A percentile compares a stretch with the other conserved stretches of the same genome.
These are phyloP conservation scores for Spinibarbus caldwelli DNA, from an alignment of 2,797 vertebrate genomes.

Conservation along the genomic window DNA sequence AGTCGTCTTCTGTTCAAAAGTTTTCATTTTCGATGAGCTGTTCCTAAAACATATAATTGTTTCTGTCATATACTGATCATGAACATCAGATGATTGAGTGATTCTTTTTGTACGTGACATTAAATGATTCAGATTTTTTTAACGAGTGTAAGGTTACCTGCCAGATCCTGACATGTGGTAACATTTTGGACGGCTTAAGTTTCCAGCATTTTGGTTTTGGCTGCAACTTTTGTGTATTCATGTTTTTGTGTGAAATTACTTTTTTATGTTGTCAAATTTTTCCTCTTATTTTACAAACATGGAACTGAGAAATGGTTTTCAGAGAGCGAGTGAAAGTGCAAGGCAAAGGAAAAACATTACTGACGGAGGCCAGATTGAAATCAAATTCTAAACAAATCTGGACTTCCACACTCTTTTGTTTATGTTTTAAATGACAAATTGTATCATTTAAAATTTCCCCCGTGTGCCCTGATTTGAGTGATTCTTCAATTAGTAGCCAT, in stretches of 20 bases:
- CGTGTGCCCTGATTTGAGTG: neutral
- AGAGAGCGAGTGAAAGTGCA: slow-evolving; percentile 37
- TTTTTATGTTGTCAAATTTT: slow-evolving; percentile 46
- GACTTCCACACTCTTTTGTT: slow-evolving; percentile 27
- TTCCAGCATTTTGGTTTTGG: slow-evolving; percentile 54
- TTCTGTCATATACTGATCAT: neutral
- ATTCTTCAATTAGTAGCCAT: slow-evolving; percentile 26
- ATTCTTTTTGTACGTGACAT: slow-evolving; percentile 30
- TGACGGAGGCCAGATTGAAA: slow-evolving; percentile 53
- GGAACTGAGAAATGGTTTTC: slow-evolving; percentile 55
- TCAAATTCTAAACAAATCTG: slow-evolving; percentile 40
- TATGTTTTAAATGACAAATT: slow-evolving; percentile 33
- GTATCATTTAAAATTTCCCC: neutral
- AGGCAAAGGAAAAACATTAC: slow-evolving; percentile 42
- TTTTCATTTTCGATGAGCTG: neutral
- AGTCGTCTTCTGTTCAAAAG: neutral
- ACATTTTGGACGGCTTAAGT: slow-evolving; percentile 49
- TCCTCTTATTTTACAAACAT: slow-evolving; percentile 55
- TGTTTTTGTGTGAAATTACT: slow-evolving; percentile 49
- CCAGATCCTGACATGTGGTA: slow-evolving; percentile 52
- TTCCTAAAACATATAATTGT: neutral
- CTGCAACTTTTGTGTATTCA: slow-evolving; percentile 39
- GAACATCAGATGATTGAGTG: neutral
- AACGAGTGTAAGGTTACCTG: slow-evolving; percentile 41
- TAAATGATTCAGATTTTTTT: slow-evolving; percentile 36